Evolutionary conservation across 2,113 vertebrate species (phyloP).

Genomic region (Pleuronectes platessa): DNA sequence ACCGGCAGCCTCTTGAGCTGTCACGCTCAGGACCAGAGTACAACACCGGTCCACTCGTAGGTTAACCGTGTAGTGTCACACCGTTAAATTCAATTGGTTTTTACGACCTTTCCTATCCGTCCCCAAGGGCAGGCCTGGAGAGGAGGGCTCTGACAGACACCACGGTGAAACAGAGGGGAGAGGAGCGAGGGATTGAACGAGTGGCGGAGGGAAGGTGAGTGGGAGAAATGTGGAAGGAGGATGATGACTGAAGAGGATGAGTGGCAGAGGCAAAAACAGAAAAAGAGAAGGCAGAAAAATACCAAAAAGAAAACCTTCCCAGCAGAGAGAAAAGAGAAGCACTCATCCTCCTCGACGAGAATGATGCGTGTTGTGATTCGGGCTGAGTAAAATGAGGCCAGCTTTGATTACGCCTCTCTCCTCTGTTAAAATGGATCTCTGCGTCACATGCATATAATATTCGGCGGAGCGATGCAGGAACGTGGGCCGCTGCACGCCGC

Average conservation of each 20-base stretch:
- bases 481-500: constrained; percentile 29
- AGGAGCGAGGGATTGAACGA: constrained; percentile 16
- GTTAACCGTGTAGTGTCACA: constrained; percentile 65
- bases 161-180: constrained; percentile 15
- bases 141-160: constrained; percentile 28
- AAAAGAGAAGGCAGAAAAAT: constrained; percentile 11
- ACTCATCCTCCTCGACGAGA: constrained; percentile 28
- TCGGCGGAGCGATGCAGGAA: constrained; percentile 51
- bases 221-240: constrained; percentile 1
- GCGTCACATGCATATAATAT: constrained; percentile 55
- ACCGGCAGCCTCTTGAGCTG: constrained; percentile 59
- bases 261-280: constrained; percentile 2
- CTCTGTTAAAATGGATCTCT: constrained; percentile 59
- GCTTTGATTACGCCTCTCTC: constrained; percentile 67
- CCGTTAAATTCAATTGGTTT: constrained; percentile 69
- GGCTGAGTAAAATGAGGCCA: constrained; percentile 70
- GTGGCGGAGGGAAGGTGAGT: constrained; percentile 18
- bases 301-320: constrained; percentile 14
- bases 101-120: constrained; percentile 61
- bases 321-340: constrained; percentile 42
- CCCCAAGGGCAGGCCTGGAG: constrained; percentile 56
- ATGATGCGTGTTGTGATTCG: constrained; percentile 51
- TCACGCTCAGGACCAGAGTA: constrained; percentile 33
- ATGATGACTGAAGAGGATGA: constrained; percentile 20
- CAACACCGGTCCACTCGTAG: constrained; percentile 45